Evolutionary conservation across 1,140 invertebrate species (phyloP).

Genomic region (Drosophila trapezifrons): DNA sequence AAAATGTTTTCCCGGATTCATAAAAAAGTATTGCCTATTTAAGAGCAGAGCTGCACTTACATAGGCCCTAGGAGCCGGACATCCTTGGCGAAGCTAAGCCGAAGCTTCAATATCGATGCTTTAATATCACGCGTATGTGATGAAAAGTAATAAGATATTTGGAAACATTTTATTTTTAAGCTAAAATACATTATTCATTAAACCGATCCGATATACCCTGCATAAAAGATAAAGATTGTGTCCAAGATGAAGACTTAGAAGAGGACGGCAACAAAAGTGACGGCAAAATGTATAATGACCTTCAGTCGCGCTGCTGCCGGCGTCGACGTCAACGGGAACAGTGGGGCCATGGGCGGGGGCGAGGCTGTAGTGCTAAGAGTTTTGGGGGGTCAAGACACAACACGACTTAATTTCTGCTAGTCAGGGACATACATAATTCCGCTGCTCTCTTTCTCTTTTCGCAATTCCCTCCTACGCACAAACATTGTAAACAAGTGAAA

Average conservation of each 20-base stretch:
- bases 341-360: slow-evolving; percentile 10
- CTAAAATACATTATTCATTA: background rate
- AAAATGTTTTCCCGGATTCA: background rate
- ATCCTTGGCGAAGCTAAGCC: too few relatives aligned
- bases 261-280: background rate
- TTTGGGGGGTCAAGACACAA: slow-evolving; percentile 60
- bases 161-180: background rate
- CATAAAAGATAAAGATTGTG: background rate
- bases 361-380: slow-evolving; percentile 6
- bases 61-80: too few relatives aligned
- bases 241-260: slow-evolving; percentile 9
- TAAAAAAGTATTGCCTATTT: background rate
- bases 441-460: slow-evolving; percentile 11
- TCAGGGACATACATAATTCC: slow-evolving; percentile 34
- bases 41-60: background rate
- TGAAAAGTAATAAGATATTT: too few relatives aligned
- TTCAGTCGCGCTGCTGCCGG: slow-evolving; percentile 66
- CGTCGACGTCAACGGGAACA: slow-evolving; percentile 26
- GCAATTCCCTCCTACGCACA: slow-evolving; percentile 48
- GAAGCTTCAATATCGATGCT: too few relatives aligned
- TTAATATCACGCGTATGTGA: too few relatives aligned
- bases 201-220: background rate
- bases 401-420: slow-evolving; percentile 70
- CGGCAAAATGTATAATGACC: slow-evolving; percentile 71
- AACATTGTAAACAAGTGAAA: slow-evolving; percentile 73